Evolutionary conservation across 2,797 vertebrate genomes (phyloP), one percentile per base, ranked within the genome.

Genomic region (Schizopygopsis pylzovi): DNA sequence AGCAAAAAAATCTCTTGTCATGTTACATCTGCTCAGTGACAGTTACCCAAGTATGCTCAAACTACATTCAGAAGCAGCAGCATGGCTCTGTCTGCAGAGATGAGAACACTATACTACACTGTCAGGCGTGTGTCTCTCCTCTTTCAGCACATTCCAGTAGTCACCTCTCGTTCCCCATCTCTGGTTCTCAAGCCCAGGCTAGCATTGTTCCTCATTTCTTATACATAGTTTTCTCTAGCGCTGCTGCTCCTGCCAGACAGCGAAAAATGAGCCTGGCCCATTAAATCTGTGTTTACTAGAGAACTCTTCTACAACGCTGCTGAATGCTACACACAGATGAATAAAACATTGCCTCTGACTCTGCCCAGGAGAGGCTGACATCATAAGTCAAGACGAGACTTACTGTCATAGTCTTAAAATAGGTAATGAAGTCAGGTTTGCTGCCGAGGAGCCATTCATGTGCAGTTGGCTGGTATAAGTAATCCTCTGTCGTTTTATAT

Each of bases 141-240:
- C 59, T 82, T 85, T 59, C 61, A 37, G 12, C 83, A 67, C 56
- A 61, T 85, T 78, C 52, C 56, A 47, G 54, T 56, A 68, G 77
- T 54, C 28, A 15, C 43, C 61, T 72, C 73, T 63, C 2, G 91
- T 91, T 91, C 87, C 85, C 88, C 86, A 83, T 90, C 78, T 1
- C 84, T 93, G 89, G 89, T 89, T 89, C 86, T 92, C 37, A 83
- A 88, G 89, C 90, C 91, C 92, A 90, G 93, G 91, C 91, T 88
- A 87, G 91, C 89, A 90, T 91, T 92, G 90, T 92, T 92, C 92
- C 93, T 94, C 91, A 93, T 94, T 90, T 93, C 92, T 94, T 93
- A 93, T 92, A 93, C 92, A 93, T 93, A 91, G 85, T 89, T 84
- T 89, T 93, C 91, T 88, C 87, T 88, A 87, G 56, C 87, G 86